Base-by-base conservation (phyloP, 1,140 invertebrate species). In the Stratiolaelaps scimitus region DNA sequence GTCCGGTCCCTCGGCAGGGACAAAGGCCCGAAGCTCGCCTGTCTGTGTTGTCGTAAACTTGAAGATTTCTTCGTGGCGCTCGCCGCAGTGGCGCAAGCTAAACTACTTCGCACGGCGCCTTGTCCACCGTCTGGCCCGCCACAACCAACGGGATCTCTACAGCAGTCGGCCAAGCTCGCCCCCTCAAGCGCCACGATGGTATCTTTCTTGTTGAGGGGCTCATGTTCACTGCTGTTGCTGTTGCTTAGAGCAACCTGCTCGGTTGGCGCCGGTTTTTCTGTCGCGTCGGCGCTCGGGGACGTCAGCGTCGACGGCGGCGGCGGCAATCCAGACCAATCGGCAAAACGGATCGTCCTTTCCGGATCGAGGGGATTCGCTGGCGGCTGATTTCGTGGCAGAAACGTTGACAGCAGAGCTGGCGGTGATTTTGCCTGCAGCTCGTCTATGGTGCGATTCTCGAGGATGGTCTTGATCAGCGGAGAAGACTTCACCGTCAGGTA, bases 401-500 rank as follows among this genome's bases (percentile, higher is more conserved):
- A 40, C 10, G 34, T 6, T 40, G 4, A 4, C 34, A 40, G 34
- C 10, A 10, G 4, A 40, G 34, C 34, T 40, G 34, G 10, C 10
- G 34, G 34, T 6, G 34, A 40, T 40, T 4, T 6, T 40, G 34
- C 5, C 34, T 4, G 34, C 34, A 40, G 34, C 34, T 40, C 34
- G 4, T 40, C 34, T 4, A 40, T 4, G 34, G 34, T 34, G 26
- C 53, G 53, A 23, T 60, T 26, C 23, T 60, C 53, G 17, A 15
- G 53, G 53, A 60, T 60, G 15, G 53, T 60, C 34, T 60, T 60
- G 45, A 67, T 30, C 17, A 56, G 15, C 1, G 53, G 66, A 15
- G 66, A 60, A 64, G 53, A 66, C 53, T 69, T 69, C 1, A 69
- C 65, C 26, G 68, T 69, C 6, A 69, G 64, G 44, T 68, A 65